Evolutionary conservation across 2,888 invertebrate species (phyloP), one percentile per base, ranked within the genome.

Genomic region (Pachliopta kotzebuea): DNA sequence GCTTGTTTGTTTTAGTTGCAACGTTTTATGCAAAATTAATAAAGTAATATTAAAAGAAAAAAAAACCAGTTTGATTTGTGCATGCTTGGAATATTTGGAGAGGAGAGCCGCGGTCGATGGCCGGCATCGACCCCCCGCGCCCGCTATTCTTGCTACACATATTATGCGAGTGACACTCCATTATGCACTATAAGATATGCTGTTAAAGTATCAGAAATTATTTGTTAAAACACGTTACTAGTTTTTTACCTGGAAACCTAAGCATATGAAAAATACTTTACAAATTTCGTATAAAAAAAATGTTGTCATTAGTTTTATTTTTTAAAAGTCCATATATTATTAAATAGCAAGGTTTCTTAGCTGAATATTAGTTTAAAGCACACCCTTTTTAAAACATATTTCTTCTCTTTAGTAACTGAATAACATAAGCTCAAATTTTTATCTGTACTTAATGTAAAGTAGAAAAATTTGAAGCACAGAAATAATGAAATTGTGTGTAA

Each of bases 11-110:
- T 63, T 49, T 31, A 63, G 18, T 29, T 58, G 58, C 63, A 68
- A 82, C 84, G 80, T 86, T 85, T 85, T 81, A 83, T 86, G 84
- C 84, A 84, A 85, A 88, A 81, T 83, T 84, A 78, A 84, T 85
- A 83, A 83, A 83, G 80, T 82, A 80, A 83, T 84, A 82, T 81
- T 78, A 83, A 85, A 80, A 84, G 49, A 63, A 63, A 58, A 54
- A 84, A 83, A 84, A 90, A 90, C 90, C 88, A 80, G 90, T 90
- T 90, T 89, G 88, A 90, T 89, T 89, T 89, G 89, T 87, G 86
- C 90, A 90, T 90, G 85, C 86, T 89, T 89, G 85, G 84, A 86
- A 90, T 90, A 88, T 90, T 90, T 75, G 88, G 86, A 85, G 87
- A 83, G 80, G 79, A 86, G 82, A 79, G 81, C 79, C 76, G 87